Evolutionary conservation across 1,140 invertebrate genomes (phyloP).

Genomic region (Heliconius melpomene): DNA sequence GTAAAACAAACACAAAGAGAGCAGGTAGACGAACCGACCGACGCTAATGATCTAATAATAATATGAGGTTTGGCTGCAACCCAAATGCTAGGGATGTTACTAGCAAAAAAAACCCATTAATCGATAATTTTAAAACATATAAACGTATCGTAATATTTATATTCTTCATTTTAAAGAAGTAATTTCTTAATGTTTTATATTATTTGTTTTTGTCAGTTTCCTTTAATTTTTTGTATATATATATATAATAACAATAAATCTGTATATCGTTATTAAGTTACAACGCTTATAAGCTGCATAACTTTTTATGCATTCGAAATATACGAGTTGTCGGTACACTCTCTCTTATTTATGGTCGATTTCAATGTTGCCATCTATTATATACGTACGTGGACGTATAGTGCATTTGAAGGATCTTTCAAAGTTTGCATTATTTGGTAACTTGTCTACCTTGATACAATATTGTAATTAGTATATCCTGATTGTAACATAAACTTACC

Average conservation of each 20-base stretch:
- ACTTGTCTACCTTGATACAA: constrained; percentile 41
- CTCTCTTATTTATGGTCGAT: constrained; percentile 29
- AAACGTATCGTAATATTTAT: neutral
- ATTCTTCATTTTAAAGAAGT: neutral
- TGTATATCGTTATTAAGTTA: constrained; percentile 12
- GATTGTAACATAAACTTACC: constrained; percentile 59
- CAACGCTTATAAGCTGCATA: constrained; percentile 26
- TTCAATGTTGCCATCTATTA: constrained; percentile 20
- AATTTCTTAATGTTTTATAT: neutral
- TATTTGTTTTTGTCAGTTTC: neutral
- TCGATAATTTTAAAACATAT: constrained; percentile 21
- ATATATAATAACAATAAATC: neutral
- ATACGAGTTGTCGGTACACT: constrained; percentile 15
- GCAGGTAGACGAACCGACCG: constrained; percentile 62
- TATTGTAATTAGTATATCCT: constrained; percentile 37
- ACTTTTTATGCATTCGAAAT: constrained; percentile 20
- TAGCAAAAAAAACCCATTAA: constrained; percentile 48
- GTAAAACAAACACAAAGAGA: constrained; percentile 51
- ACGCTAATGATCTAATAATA: constrained; percentile 73
- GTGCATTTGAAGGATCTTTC: constrained; percentile 27
- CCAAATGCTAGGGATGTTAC: constrained; percentile 54
- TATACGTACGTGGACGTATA: neutral
- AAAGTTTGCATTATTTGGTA: constrained; percentile 45
- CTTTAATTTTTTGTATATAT: neutral
- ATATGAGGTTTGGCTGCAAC: constrained; percentile 59